phyloP scores from a whole-genome alignment of 2,113 vertebrate genomes.

The Pangasianodon hypophthalmus region DNA sequence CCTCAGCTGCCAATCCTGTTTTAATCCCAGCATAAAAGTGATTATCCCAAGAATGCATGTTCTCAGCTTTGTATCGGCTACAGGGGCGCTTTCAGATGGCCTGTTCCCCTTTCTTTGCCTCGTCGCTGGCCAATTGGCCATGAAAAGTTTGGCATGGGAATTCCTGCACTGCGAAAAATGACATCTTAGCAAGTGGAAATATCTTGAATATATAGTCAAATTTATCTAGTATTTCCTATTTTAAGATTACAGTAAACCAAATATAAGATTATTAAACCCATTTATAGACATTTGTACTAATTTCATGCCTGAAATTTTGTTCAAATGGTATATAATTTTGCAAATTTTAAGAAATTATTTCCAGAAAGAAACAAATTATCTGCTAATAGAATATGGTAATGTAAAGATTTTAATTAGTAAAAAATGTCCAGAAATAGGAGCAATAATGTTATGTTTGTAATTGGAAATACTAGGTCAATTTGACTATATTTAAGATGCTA shows the following conservation, averaged over 20 bases:
- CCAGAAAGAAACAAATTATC: not conserved
- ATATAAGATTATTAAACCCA: not conserved
- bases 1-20: constrained; percentile 83
- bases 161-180: constrained; percentile 57
- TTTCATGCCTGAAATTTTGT: too few species aligned
- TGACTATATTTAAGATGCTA: not conserved
- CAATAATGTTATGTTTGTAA: not conserved
- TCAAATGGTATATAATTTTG: not conserved
- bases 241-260: not conserved
- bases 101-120: constrained; percentile 68
- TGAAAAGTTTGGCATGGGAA: constrained; percentile 80
- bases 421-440: not conserved
- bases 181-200: constrained; percentile 16
- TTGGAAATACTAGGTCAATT: not conserved
- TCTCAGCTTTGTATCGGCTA: constrained; percentile 86
- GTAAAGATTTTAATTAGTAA: not conserved
- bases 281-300: not conserved
- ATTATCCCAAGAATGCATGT: constrained; percentile 85
- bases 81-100: constrained; percentile 81
- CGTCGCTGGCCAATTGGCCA: constrained; percentile 78
- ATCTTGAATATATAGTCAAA: not conserved
- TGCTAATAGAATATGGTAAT: not conserved
- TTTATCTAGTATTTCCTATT: not conserved
- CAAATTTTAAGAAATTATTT: not conserved
- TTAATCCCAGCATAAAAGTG: constrained; percentile 90